Conservation (phyloP, 2,797 vertebrate species). For the Myotis findleyi region DNA sequence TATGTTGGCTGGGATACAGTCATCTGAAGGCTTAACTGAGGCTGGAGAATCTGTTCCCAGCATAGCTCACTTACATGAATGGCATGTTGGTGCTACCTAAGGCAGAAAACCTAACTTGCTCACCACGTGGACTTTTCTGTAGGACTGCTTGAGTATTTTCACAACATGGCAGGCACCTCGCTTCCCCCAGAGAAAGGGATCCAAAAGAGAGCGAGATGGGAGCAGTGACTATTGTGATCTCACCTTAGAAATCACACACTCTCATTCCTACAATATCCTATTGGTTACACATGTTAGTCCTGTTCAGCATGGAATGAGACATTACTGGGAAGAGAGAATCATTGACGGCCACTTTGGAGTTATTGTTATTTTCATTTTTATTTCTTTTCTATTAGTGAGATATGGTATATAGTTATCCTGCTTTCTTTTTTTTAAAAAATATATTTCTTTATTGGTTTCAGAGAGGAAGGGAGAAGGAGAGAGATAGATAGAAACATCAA, state of each 20-base stretch:
- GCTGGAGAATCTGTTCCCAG: background rate
- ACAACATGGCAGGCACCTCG: background rate
- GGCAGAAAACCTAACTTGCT: background rate
- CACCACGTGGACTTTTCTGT: background rate
- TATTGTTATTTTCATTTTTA: background rate
- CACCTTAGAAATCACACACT: background rate
- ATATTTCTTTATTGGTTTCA: too few relatives aligned
- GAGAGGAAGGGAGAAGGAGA: too few relatives aligned
- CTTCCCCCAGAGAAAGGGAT: background rate
- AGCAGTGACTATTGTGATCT: background rate
- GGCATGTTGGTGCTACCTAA: background rate
- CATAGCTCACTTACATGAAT: background rate
- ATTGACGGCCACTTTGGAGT: background rate
- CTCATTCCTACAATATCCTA: background rate
- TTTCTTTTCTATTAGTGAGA: constrained; percentile 16
- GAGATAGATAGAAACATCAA: too few relatives aligned
- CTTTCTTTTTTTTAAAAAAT: background rate
- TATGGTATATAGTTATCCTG: background rate
- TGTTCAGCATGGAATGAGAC: background rate
- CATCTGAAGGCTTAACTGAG: background rate
- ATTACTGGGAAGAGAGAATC: background rate
- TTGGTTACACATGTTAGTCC: background rate
- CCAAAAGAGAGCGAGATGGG: background rate
- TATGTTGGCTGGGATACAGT: background rate
- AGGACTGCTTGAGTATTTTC: background rate